Base-by-base conservation (phyloP, 2,888 invertebrate species). In the Cordilura impudica region DNA sequence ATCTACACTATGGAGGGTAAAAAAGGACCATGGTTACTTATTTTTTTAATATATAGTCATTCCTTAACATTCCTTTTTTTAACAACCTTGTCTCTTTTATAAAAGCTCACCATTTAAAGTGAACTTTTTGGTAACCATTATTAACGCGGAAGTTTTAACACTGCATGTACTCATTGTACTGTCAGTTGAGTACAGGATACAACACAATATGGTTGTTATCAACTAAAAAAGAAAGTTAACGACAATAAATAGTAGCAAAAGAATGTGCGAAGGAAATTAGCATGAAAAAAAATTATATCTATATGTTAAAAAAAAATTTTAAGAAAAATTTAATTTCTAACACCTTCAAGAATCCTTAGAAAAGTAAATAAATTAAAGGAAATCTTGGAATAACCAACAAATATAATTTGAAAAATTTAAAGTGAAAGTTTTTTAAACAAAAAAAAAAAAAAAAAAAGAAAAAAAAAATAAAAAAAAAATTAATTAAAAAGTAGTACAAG, bases 111-210 rank as follows among this genome's bases (percentile, higher is more conserved):
- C 18, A 29, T 29, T 65, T 43, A 75, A 26, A 45, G 58, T 16
- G 79, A 81, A 49, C 69, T 82, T 81, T 80, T 74, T 66, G 21
- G 69, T 49, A 78, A 72, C 78, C 58, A 12, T 43, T 61, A 66
- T 74, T 47, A 56, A 67, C 54, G 61, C 51, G 63, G 74, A 75
- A 71, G 72, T 35, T 63, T 73, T 58, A 81, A 71, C 66, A 70
- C 18, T 79, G 65, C 67, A 70, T 84, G 78, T 78, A 73, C 81
- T 60, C 58, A 72, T 56, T 51, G 70, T 72, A 74, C 73, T 82
- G 83, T 82, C 86, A 89, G 89, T 89, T 88, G 88, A 89, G 88
- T 87, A 86, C 86, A 86, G 86, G 87, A 88, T 86, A 85, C 86
- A 85, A 85, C 84, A 87, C 66, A 79, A 78, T 71, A 74, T 75